Evolutionary conservation across 2,888 invertebrate species (phyloP), one percentile per base, ranked within the genome.

Genomic region (Leptinotarsa tumamoca): DNA sequence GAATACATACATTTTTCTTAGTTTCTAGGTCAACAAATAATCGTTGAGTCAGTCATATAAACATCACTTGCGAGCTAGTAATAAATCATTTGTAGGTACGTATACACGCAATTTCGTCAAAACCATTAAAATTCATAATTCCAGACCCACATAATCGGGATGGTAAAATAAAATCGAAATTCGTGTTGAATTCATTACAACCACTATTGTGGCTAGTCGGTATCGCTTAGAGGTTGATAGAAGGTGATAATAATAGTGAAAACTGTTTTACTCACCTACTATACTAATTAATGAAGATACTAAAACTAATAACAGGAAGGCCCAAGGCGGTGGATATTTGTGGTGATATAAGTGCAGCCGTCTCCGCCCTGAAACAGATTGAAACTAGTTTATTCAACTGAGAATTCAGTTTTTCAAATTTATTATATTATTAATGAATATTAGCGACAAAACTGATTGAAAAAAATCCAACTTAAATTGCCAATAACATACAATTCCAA

Each of bases 251-350:
- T n/a, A 49, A 67, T n/a, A 67, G 21, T 49, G n/a, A 18, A 67
- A 67, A 67, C 50, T 18, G 49, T 3, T 49, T 10, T 70, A 88
- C 88, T 88, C 84, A 88, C 88, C 88, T 84, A 88, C 88, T 88
- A 88, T 87, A 87, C 87, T 88, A 87, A 87, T 85, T 86, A 88
- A 87, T 82, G 87, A 87, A 82, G 87, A 85, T 79, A 86, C 85
- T 87, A 88, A 84, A 82, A 88, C 86, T 88, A 88, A 84, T 83
- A 87, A 87, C 87, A 88, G 85, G 84, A 87, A 86, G 82, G 87
- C 86, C 87, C 87, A 87, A 82, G 87, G 86, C 74, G 88, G 88
- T 80, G 88, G 88, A 80, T 87, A 87, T 83, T 87, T 87, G 80
- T 86, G 87, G 78, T 84, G 84, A 81, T 86, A 85, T 74, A 85